Evolutionary conservation across 2,113 vertebrate genomes (phyloP).

Genomic region (Pseudolaguvia tuberculata): DNA sequence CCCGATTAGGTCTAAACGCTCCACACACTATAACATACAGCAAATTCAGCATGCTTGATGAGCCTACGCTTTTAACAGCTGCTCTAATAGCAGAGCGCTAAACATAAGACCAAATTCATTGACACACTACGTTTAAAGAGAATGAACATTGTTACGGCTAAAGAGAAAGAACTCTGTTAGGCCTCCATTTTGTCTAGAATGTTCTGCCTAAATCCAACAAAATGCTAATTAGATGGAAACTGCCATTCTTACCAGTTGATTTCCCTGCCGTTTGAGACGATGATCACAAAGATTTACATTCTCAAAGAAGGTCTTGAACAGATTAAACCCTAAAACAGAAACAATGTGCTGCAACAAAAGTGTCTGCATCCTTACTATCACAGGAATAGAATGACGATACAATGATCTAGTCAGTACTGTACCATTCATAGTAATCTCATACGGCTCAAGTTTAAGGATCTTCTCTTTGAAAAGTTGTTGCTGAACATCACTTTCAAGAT

Average conservation of each 20-base stretch:
- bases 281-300: slow-evolving; percentile 98
- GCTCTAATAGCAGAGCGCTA: background rate
- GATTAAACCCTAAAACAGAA: slow-evolving; percentile 83
- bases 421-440: slow-evolving; percentile 99
- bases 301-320: slow-evolving; percentile 99
- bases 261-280: slow-evolving; percentile 94
- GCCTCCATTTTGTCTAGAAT: background rate
- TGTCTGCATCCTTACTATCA: no score
- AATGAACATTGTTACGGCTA: background rate
- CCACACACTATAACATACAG: slow-evolving; percentile 77
- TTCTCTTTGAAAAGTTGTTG: slow-evolving; percentile 99
- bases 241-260: slow-evolving; percentile 81
- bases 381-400: background rate
- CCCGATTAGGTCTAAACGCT: slow-evolving; percentile 92
- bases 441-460: slow-evolving; percentile 93
- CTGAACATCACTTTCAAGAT: slow-evolving; percentile 95
- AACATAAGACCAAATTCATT: background rate
- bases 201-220: background rate
- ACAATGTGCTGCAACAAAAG: background rate
- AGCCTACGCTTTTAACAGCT: background rate
- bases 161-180: background rate
- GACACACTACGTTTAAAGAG: background rate
- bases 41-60: background rate
- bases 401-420: slow-evolving; percentile 41
- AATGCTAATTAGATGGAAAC: background rate